Base-by-base conservation (phyloP, 2,797 vertebrate species). In the Poeciliopsis gracilis region DNA sequence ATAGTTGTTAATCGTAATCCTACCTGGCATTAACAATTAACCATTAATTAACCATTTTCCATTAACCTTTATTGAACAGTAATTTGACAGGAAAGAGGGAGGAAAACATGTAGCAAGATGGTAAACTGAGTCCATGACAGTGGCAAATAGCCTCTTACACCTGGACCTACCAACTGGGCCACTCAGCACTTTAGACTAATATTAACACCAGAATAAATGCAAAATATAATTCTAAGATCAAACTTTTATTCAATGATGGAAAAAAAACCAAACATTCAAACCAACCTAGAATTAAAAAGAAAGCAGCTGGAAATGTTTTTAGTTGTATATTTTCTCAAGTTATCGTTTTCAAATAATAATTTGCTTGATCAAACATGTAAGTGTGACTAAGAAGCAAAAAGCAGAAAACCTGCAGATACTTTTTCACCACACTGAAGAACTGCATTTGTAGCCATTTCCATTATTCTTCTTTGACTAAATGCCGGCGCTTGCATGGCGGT, bases 391-490 rank as follows among this genome's bases (percentile, higher is more conserved):
- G 33, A 38, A 11, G 18, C 3, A 66, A 66, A 57, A 66, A 38
- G 1, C 61, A 36, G 61, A 38, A 23, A 45, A 11, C 2, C 8
- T 23, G 61, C 20, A 23, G 38, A 66, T 38, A 36, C 16, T 33
- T 63, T 63, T 63, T 36, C 15, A 33, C 16, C 4, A 16, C 30
- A 9, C 20, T 23, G 66, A 73, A 57, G n/a, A 47, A 69, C 47
- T 20, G 49, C 73, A 47, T 45, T 45, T 13, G 45, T 57, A 23
- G 16, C 16, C 33, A 23, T 38, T 66, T 38, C 51, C 43, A 41
- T 33, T 16, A 15, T 77, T 55, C 77, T 59, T 18, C 36, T 70
- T 51, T 55, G 38, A 25, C 59, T 10, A 10, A 45, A 78, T 73
- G 20, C 61, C 45, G 11, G 13, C 38, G 18, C 16, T 53, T 41